These are phyloP conservation scores for Setophaga petechia DNA, from an alignment of 2,113 vertebrate genomes.

Conservation along the genomic window DNA sequence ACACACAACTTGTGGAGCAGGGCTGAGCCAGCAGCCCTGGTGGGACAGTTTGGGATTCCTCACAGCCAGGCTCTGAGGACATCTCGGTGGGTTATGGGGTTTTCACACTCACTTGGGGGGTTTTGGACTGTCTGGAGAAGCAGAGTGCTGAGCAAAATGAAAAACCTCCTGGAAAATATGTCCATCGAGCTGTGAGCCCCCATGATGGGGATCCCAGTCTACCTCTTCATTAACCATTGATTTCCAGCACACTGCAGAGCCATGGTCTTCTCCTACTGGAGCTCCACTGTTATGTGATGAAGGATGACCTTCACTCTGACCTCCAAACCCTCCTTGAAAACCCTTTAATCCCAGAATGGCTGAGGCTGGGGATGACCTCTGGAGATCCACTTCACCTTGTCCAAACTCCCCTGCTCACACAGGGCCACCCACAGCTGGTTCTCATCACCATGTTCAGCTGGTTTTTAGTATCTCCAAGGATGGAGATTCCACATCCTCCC, in stretches of 20 bases:
- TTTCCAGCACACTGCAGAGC: background rate
- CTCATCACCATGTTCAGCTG: background rate
- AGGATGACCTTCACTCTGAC: background rate
- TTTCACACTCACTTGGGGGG: background rate
- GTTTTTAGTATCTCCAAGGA: background rate
- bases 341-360: background rate
- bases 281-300: background rate
- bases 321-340: background rate
- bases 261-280: background rate
- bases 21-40: accelerated
- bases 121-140: background rate
- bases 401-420: background rate
- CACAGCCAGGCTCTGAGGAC: background rate
- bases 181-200: background rate
- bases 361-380: background rate
- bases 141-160: background rate
- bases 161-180: background rate
- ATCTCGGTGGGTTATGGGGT: background rate
- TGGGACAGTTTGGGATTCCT: background rate
- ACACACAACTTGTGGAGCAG: background rate
- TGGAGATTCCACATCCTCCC: background rate
- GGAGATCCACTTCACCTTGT: background rate
- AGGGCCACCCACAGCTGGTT: background rate
- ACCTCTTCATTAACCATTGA: background rate
- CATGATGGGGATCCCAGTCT: accelerated